A percentile compares a stretch with the other conserved stretches of the same genome.
phyloP scores from a whole-genome alignment of 2,888 invertebrate genomes.

The Hyles lineata region DNA sequence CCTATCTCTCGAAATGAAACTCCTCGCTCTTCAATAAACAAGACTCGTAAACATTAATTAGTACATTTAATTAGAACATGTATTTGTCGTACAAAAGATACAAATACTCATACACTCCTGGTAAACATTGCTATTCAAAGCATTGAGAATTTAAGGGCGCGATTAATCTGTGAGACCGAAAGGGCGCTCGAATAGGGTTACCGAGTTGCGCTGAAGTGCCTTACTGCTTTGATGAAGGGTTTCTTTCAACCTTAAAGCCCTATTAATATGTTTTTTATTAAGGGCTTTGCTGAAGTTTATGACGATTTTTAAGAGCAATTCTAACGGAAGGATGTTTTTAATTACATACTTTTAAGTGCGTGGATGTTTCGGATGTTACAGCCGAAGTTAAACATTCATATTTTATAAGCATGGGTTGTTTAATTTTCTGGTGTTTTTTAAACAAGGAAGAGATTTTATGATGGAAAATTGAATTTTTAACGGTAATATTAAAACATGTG shows the following conservation, averaged over 20 bases:
- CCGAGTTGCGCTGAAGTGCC: not conserved
- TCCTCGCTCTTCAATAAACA: not conserved
- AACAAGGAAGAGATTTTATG: too few relatives aligned
- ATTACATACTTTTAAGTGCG: not conserved
- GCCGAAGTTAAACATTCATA: too few relatives aligned
- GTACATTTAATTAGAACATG: constrained; percentile 20
- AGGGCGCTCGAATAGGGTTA: constrained; percentile 14
- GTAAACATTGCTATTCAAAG: constrained; percentile 41
- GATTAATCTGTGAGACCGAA: constrained; percentile 41
- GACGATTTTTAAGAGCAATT: not conserved
- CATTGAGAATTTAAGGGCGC: constrained; percentile 51
- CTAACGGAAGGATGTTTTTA: not conserved
- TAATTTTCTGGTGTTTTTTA: too few relatives aligned
- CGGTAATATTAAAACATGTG: too few relatives aligned
- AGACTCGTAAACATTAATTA: not conserved
- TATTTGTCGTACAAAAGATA: constrained; percentile 20
- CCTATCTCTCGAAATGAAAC: not conserved
- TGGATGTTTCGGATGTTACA: too few relatives aligned
- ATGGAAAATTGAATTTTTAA: too few relatives aligned
- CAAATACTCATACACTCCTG: constrained; percentile 12
- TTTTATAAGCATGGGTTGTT: too few relatives aligned
- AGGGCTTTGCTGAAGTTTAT: not conserved
- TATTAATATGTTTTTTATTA: constrained; percentile 15
- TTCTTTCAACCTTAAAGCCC: constrained; percentile 6
- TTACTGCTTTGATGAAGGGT: constrained; percentile 1